These are phyloP conservation scores for Nannoperca australis DNA, from an alignment of 2,797 vertebrate species.

Conservation along the genomic window DNA sequence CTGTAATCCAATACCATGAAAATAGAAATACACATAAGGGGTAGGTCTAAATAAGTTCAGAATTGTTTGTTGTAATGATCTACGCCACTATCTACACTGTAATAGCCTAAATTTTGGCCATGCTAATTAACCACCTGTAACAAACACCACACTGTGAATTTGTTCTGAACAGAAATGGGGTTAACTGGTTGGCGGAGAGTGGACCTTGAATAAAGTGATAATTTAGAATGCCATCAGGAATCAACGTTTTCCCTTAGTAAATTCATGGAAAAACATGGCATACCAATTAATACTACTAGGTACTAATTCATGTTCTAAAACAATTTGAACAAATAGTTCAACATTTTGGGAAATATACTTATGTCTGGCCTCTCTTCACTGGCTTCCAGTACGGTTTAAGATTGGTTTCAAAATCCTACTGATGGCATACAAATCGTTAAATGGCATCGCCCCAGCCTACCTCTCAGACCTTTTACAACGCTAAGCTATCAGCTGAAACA, in stretches of 20 bases:
- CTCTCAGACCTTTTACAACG: no score
- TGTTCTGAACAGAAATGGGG: not conserved
- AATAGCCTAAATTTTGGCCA: not conserved
- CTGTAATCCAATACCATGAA: not conserved
- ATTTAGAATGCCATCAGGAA: slow-evolving; percentile 26
- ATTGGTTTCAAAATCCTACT: no score
- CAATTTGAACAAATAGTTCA: not conserved
- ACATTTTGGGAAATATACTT: not conserved
- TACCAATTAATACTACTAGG: not conserved
- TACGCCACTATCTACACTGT: not conserved
- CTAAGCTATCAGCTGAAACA: no score
- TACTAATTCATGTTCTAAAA: not conserved
- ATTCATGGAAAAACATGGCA: not conserved
- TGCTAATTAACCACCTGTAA: slow-evolving; percentile 4
- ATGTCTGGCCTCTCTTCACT: no score
- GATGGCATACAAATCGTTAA: no score
- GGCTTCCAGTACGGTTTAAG: no score
- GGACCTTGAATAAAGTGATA: slow-evolving; percentile 20
- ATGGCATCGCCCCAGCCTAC: no score
- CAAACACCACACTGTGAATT: not conserved
- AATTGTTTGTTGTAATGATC: not conserved
- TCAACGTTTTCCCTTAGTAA: not conserved
- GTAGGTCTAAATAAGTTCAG: not conserved
- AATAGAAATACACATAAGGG: not conserved
- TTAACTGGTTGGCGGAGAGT: slow-evolving; percentile 4